Conservation (phyloP, 2,888 invertebrate species). For the Temnothorax unifasciatus region DNA sequence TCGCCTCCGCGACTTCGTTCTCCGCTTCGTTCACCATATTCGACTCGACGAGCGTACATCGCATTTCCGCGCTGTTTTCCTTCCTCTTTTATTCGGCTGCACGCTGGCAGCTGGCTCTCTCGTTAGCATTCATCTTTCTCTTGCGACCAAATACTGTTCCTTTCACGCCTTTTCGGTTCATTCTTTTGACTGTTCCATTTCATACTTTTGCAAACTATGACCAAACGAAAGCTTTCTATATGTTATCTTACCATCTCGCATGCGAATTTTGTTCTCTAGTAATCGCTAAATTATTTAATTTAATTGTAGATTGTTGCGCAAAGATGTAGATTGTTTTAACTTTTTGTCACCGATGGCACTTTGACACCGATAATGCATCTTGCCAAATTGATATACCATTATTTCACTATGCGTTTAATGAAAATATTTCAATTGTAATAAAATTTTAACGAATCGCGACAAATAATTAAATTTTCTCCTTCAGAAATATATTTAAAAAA, state of each 20-base stretch:
- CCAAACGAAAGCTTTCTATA: neutral
- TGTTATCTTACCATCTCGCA: neutral
- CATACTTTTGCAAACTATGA: conserved; percentile 29
- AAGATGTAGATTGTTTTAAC: neutral
- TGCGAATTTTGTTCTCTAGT: neutral
- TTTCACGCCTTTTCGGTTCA: conserved; percentile 10
- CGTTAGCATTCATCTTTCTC: conserved; percentile 48
- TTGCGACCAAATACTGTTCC: conserved; percentile 8
- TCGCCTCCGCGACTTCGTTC: conserved; percentile 39
- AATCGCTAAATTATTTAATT: neutral
- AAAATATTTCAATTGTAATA: neutral
- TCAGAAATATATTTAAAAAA: neutral
- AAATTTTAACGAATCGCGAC: neutral
- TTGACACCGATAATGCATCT: neutral
- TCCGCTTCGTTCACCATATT: conserved; percentile 45
- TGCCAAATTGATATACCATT: neutral
- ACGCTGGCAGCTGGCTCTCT: conserved; percentile 21
- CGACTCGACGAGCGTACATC: conserved; percentile 39
- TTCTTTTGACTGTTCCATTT: neutral
- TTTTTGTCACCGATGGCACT: neutral
- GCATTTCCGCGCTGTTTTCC: conserved; percentile 44
- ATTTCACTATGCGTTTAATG: neutral
- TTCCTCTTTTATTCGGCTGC: conserved; percentile 37
- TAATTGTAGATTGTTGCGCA: neutral
- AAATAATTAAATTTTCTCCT: neutral